phyloP scores from a whole-genome alignment of 2,113 vertebrate species.

The Apteryx mantelli region DNA sequence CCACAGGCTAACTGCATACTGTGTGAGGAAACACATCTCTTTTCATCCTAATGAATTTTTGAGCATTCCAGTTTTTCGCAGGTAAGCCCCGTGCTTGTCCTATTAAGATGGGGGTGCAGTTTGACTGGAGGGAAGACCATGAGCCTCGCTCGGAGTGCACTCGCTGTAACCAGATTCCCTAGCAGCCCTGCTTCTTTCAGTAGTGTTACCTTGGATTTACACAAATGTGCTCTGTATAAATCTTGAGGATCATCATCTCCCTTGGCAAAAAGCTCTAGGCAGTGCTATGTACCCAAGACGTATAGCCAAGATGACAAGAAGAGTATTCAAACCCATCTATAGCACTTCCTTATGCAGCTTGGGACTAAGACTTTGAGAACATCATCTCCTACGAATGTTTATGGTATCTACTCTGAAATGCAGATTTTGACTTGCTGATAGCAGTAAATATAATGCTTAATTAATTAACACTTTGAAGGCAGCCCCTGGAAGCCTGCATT shows the following conservation, averaged over 20 bases:
- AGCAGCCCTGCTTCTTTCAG: background rate
- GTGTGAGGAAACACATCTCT: background rate
- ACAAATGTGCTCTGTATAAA: background rate
- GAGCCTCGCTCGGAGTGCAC: background rate
- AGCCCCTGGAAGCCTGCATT: background rate
- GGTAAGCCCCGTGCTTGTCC: background rate
- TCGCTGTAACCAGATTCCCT: background rate
- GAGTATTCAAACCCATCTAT: background rate
- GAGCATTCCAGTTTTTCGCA: background rate
- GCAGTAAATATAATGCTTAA: background rate
- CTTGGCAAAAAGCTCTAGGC: background rate
- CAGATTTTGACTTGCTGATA: conserved; percentile 7
- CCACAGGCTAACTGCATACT: background rate
- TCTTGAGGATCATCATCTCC: background rate
- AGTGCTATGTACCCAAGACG: background rate
- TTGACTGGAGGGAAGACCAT: accelerated
- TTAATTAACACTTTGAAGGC: conserved; percentile 5
- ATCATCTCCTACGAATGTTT: background rate
- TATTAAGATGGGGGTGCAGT: background rate
- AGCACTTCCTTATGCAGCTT: background rate
- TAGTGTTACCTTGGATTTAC: background rate
- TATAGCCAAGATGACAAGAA: background rate
- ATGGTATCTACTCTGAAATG: background rate
- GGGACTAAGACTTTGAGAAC: background rate
- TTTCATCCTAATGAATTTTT: background rate